Conservation (phyloP, 1,140 invertebrate genomes). For the Orchestia grillus region DNA sequence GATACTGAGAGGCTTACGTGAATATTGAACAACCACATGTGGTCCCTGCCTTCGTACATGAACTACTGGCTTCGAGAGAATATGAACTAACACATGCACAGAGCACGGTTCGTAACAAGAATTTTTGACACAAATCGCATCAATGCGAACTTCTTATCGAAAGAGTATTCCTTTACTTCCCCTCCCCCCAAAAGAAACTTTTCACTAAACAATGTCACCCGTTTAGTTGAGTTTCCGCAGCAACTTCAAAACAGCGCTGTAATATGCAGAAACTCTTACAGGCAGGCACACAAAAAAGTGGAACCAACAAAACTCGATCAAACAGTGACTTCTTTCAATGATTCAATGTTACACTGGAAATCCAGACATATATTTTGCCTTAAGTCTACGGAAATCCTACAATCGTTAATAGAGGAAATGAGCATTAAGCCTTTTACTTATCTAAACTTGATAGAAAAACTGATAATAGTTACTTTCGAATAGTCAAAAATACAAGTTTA, state of each 20-base stretch:
- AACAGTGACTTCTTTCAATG: not conserved
- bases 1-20: not conserved
- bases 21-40: constrained; percentile 46
- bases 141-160: not conserved
- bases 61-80: not conserved
- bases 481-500: no score
- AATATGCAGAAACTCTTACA: not conserved
- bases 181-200: not conserved
- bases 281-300: not conserved
- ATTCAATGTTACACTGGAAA: not conserved
- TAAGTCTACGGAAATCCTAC: no score
- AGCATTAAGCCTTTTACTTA: no score
- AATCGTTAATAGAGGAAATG: no score
- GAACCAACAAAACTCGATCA: not conserved
- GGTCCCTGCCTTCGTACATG: not conserved
- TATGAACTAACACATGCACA: not conserved
- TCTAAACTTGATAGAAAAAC: no score
- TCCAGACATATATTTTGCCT: no score
- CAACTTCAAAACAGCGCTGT: not conserved
- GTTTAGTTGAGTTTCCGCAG: not conserved
- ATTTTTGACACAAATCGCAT: not conserved
- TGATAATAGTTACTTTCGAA: no score
- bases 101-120: not conserved
- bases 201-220: not conserved
- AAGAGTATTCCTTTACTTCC: not conserved